Evolutionary conservation across 2,888 invertebrate genomes (phyloP).

Genomic region (Harpagoxenus sublaevis): DNA sequence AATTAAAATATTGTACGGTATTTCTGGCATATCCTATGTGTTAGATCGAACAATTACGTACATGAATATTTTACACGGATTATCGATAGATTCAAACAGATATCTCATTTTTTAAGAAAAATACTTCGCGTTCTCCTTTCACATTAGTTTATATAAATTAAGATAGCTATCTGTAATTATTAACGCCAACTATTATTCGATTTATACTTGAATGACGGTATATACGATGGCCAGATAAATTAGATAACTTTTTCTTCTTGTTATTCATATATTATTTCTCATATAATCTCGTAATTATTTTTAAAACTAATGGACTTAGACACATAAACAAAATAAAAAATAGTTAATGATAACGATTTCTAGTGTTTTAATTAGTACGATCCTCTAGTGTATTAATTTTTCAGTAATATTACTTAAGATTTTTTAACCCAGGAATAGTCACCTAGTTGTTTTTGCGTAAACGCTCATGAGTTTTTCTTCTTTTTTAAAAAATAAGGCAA

Average conservation of each 20-base stretch:
- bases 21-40: background rate
- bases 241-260: background rate
- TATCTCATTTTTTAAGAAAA: constrained; percentile 4
- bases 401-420: background rate
- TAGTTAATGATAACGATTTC: background rate
- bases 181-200: background rate
- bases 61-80: constrained; percentile 27
- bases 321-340: background rate
- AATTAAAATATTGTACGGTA: background rate
- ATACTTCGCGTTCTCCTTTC: background rate
- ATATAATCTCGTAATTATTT: background rate
- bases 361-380: background rate
- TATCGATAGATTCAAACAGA: constrained; percentile 6
- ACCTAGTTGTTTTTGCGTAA: background rate
- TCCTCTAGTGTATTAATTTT: background rate
- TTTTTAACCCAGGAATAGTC: background rate
- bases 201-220: background rate
- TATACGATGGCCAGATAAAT: background rate
- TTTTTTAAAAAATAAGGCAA: too few species aligned
- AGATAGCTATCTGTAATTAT: constrained; percentile 26
- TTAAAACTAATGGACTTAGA: too few species aligned
- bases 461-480: too few species aligned
- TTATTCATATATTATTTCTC: background rate
- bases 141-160: constrained; percentile 22
- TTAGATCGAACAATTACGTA: background rate